Conservation (phyloP, 2,113 vertebrate genomes). For the Miniopterus natalensis region DNA sequence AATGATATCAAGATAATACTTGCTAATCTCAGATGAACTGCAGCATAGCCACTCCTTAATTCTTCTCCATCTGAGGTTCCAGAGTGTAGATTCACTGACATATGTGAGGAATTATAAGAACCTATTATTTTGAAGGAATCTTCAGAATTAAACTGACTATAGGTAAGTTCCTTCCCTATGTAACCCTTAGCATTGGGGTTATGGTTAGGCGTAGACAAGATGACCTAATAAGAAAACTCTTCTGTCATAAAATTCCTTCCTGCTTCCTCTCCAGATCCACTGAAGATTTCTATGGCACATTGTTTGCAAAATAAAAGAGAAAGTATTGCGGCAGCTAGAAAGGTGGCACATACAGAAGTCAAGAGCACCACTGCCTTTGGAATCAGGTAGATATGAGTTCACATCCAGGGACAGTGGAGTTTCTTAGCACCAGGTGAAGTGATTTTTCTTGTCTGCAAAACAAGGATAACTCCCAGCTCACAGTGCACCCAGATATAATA, state of each 20-base stretch:
- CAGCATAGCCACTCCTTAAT: neutral
- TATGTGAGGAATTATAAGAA: slow-evolving; percentile 54
- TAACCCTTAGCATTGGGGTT: neutral
- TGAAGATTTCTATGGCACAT: neutral
- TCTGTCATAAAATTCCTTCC: slow-evolving; percentile 51
- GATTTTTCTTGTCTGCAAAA: neutral
- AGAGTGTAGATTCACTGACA: slow-evolving; percentile 45
- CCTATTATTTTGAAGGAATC: slow-evolving; percentile 52
- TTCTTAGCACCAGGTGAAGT: neutral
- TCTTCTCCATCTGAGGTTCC: slow-evolving; percentile 51
- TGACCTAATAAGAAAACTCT: neutral
- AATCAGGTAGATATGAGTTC: neutral
- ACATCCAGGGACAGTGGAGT: neutral
- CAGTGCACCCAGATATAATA: neutral
- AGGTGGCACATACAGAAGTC: neutral
- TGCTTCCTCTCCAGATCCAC: slow-evolving; percentile 18
- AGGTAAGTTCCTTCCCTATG: slow-evolving; percentile 46
- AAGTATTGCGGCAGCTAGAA: neutral
- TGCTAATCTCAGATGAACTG: neutral
- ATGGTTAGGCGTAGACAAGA: neutral
- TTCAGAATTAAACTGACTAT: neutral
- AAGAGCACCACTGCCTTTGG: neutral
- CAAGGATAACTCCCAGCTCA: neutral
- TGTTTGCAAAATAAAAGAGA: slow-evolving; percentile 1
- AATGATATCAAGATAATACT: slow-evolving; percentile 25